Evolutionary conservation across 2,888 invertebrate species (phyloP).

Genomic region (Philaethria dido): DNA sequence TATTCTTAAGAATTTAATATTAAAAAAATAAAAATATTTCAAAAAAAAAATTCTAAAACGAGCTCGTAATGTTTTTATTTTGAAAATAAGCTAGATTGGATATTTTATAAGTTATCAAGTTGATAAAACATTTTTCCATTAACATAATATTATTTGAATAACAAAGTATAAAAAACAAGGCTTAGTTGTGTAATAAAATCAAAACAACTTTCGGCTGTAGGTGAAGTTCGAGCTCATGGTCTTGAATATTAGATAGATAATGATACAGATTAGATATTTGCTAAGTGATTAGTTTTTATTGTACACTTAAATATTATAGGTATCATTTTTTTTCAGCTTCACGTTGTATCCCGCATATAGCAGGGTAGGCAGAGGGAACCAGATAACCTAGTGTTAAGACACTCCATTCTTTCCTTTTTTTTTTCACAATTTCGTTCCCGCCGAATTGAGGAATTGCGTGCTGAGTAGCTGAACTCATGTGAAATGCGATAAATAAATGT

Average conservation of each 20-base stretch:
- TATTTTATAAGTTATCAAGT: not conserved
- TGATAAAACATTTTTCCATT: not conserved
- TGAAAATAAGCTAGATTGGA: no score
- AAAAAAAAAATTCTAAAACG: not conserved
- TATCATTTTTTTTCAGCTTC: no score
- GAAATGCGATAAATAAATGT: no score
- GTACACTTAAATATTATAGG: not conserved
- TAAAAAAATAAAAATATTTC: not conserved
- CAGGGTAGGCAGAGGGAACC: no score
- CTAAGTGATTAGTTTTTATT: not conserved
- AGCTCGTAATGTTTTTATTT: no score
- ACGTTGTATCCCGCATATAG: no score
- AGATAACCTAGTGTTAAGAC: no score
- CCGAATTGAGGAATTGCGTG: no score
- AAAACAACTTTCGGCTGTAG: conserved; percentile 27
- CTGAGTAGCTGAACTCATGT: no score
- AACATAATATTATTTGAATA: conserved; percentile 6
- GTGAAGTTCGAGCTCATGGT: conserved; percentile 36
- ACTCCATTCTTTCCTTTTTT: no score
- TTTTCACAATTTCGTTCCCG: no score
- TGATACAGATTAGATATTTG: not conserved
- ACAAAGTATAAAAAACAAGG: conserved; percentile 7
- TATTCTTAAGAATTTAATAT: not conserved
- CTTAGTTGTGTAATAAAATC: conserved; percentile 20
- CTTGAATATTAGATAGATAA: conserved; percentile 20